Base-by-base conservation (phyloP, 1,140 invertebrate genomes). In the Goniozus legneri region DNA sequence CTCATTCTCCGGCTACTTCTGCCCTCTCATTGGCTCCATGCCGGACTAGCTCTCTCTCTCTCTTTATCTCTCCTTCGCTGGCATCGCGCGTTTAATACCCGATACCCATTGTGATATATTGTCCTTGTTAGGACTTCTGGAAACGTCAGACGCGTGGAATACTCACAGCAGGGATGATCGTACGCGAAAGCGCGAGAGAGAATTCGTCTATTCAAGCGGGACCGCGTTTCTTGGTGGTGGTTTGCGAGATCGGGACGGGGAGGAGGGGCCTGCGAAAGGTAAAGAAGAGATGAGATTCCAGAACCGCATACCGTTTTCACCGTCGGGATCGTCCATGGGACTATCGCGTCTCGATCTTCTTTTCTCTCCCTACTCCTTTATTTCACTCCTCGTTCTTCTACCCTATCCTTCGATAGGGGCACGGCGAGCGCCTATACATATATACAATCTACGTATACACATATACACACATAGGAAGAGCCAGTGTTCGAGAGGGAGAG, bases 241-340 rank as follows among this genome's bases (percentile, higher is more conserved):
- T n/a, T n/a, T n/a, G 24, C 4, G 24, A 10, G 24, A 10, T 27
- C 4, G 24, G 24, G 24, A 10, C 10, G 24, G 24, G 24, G 24
- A 10, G 24, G 24, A 10, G 24, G 24, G 42, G 55, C 47, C 39
- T 45, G 40, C 50, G 45, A 51, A 60, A 50, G 37, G 35, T 48
- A 56, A 62, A 59, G 62, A 66, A 66, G 62, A 46, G 52, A 66
- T 61, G 63, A 64, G 64, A 71, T 71, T 70, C 65, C 63, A 52
- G 44, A 54, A 54, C 59, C 62, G 60, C 60, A 59, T 67, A 64
- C 65, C 60, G 59, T 65, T 63, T 57, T 27, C 10, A 10, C 24
- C 24, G 24, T 37, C 38, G 52, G 52, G 46, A 52, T 62, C 58
- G 53, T 52, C 38, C 44, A 49, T 43, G 42, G 50, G 54, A 47